Evolutionary conservation across 2,888 invertebrate species (phyloP), one percentile per base, ranked within the genome.

Genomic region (Tuta absoluta): DNA sequence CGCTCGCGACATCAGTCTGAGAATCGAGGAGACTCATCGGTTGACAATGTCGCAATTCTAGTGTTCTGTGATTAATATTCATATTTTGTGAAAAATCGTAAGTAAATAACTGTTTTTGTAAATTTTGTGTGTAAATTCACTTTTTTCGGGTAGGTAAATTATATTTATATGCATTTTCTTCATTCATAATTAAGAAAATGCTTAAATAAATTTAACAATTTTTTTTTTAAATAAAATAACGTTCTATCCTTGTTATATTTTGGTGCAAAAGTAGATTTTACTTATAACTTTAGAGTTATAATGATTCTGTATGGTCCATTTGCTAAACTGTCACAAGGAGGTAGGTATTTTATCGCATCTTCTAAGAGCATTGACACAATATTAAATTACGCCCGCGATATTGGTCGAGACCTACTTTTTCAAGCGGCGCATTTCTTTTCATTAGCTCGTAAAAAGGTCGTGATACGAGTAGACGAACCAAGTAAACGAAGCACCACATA

Each of bases 371-470:
- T 58, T 41, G 37, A 56, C 56, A 56, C 24, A 14, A 45, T 59
- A 65, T 65, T 67, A 67, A 69, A 65, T 67, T 69, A 68, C 59
- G 62, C 59, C 58, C 59, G 63, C 57, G 60, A 65, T 66, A 69
- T 67, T 68, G 61, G 66, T 56, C 61, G 63, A 61, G 62, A 45
- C 70, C 68, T 62, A 68, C 68, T 63, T 70, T 66, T 65, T 63
- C 49, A 58, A 53, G 66, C 65, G 67, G 59, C 67, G 60, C 41
- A 62, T 64, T 67, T 65, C 48, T 28, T 72, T 73, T 69, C 69
- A 75, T 69, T 69, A 67, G 63, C 59, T 21, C 65, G 61, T 73
- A 68, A 68, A 63, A 51, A 45, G 64, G 23, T 24, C 19, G 28
- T 62, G 63, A 66, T n/a, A n/a, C n/a, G n/a, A n/a, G n/a, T 61